A percentile compares a stretch with the other conserved stretches of the same genome.
Conservation (phyloP, 37 sponge, comb jelly and placozoan species). For the Diacarnus erythraeanus region DNA sequence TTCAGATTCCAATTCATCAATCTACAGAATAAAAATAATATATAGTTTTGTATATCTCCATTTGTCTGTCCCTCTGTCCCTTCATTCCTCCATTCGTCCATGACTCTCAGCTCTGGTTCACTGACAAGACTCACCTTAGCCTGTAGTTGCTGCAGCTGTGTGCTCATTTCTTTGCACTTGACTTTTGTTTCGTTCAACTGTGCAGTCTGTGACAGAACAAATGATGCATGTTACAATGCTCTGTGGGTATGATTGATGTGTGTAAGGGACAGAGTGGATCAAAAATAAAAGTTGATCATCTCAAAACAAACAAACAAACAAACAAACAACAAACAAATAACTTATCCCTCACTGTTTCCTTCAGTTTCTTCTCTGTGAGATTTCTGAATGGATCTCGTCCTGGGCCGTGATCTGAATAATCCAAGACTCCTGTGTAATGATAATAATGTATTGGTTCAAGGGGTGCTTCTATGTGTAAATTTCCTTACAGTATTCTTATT, state of each 20-base stretch:
- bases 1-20: constrained; percentile 51
- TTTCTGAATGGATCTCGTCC: constrained; percentile 24
- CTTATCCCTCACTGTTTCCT: constrained; percentile 41
- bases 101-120: too few species aligned
- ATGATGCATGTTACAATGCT: too few species aligned
- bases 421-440: constrained; percentile 25
- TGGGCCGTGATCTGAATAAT: constrained; percentile 21
- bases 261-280: background rate
- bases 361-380: constrained; percentile 36
- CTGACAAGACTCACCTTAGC: constrained; percentile 11
- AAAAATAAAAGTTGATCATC: background rate
- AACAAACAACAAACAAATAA: too few species aligned
- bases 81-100: too few species aligned
- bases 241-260: background rate
- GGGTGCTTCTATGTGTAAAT: background rate
- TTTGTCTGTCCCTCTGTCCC: background rate
- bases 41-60: background rate
- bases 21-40: constrained; percentile 1
- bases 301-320: too few species aligned
- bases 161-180: constrained; percentile 25
- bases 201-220: constrained; percentile 29
- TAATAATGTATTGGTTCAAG: background rate
- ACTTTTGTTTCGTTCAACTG: constrained; percentile 16
- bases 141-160: constrained; percentile 31
- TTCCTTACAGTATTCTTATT: too few species aligned